Evolutionary conservation across 2,797 vertebrate genomes (phyloP).

Genomic region (Lutjanus argentimaculatus): DNA sequence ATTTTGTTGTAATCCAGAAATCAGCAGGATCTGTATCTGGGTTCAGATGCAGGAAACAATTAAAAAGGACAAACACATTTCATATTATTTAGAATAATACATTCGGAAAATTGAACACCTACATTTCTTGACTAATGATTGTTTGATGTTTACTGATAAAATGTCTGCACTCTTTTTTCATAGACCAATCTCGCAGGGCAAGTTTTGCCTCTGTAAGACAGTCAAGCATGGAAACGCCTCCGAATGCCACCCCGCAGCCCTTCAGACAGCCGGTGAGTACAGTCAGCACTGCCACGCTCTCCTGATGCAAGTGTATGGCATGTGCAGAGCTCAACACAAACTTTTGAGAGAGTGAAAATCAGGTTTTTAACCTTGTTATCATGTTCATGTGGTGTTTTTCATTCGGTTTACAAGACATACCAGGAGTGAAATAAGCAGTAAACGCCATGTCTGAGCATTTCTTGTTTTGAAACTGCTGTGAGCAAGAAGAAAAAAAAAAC

Average conservation of each 20-base stretch:
- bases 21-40: neutral
- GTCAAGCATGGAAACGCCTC: conserved; percentile 96
- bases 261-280: conserved; percentile 94
- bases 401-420: too few relatives aligned
- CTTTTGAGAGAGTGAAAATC: too few relatives aligned
- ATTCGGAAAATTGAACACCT: neutral
- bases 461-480: too few relatives aligned
- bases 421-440: too few relatives aligned
- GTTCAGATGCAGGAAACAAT: neutral
- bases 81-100: neutral
- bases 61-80: neutral
- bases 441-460: too few relatives aligned
- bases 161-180: conserved; percentile 40
- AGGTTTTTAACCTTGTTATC: too few relatives aligned
- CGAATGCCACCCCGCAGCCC: conserved; percentile 91
- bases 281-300: neutral
- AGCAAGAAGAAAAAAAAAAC: too few relatives aligned
- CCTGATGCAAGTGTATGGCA: neutral
- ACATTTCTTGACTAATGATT: neutral
- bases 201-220: conserved; percentile 95
- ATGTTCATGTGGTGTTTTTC: too few relatives aligned
- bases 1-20: neutral
- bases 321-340: too few relatives aligned
- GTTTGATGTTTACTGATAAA: neutral
- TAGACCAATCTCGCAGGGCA: conserved; percentile 94